These are phyloP conservation scores for Adelphocoris suturalis DNA, from an alignment of 2,888 invertebrate genomes.

Conservation along the genomic window DNA sequence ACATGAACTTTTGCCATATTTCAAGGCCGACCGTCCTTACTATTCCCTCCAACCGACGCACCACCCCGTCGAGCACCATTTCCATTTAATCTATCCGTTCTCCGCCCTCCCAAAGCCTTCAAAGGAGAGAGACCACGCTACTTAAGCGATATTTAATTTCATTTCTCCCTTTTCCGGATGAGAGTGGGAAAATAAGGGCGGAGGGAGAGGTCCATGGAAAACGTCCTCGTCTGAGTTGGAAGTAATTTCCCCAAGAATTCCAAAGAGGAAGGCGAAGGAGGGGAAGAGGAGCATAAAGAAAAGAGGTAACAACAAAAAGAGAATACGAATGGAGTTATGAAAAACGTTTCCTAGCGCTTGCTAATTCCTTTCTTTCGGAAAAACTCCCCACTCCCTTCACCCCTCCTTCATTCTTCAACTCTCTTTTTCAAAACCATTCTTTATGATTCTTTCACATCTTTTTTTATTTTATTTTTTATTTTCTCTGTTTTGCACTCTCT, in stretches of 20 bases:
- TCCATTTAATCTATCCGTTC: slow-evolving; percentile 59
- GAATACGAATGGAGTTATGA: slow-evolving; percentile 57
- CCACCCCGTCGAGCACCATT: background rate
- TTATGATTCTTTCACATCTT: slow-evolving; percentile 33
- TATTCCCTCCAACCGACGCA: background rate
- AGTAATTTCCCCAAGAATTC: slow-evolving; percentile 42
- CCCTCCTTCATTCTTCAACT: background rate
- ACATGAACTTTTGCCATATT: background rate
- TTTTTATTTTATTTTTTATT: background rate
- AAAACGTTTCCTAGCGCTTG: slow-evolving; percentile 68
- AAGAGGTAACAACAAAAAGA: slow-evolving; percentile 43
- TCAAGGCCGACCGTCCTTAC: background rate
- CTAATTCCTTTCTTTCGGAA: slow-evolving; percentile 61
- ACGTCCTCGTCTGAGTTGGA: slow-evolving; percentile 33
- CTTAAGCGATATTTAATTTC: slow-evolving; percentile 65
- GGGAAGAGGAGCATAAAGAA: slow-evolving; percentile 32
- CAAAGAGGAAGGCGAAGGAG: slow-evolving; percentile 19
- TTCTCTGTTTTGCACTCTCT: background rate
- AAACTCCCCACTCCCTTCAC: background rate
- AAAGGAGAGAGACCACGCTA: slow-evolving; percentile 40
- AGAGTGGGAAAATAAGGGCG: background rate
- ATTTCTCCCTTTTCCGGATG: slow-evolving; percentile 9
- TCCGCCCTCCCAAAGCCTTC: background rate
- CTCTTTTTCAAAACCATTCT: slow-evolving; percentile 29
- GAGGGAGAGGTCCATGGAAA: background rate